Evolutionary conservation across 2,888 invertebrate genomes (phyloP).

Genomic region (Philhelius pedissequus): DNA sequence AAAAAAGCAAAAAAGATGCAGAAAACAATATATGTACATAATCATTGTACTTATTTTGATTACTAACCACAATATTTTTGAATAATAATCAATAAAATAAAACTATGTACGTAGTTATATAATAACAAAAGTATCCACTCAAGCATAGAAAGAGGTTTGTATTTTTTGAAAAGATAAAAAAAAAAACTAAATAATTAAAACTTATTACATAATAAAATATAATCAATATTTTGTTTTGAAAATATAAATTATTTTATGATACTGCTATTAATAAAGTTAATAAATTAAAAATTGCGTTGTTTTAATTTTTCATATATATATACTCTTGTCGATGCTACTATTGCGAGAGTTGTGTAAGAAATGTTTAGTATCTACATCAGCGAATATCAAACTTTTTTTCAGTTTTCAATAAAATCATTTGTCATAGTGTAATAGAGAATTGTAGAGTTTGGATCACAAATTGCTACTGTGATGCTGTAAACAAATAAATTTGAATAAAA

Average conservation of each 20-base stretch:
- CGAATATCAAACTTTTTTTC: neutral
- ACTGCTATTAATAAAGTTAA: constrained; percentile 52
- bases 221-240: neutral
- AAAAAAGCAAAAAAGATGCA: neutral
- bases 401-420: constrained; percentile 71
- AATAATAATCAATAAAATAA: neutral
- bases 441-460: constrained; percentile 79
- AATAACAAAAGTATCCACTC: constrained; percentile 28
- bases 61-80: neutral
- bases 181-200: constrained; percentile 1
- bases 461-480: constrained; percentile 74
- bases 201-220: neutral
- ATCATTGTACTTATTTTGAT: constrained; percentile 7
- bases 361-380: neutral
- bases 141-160: constrained; percentile 58
- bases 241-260: constrained; percentile 34
- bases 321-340: constrained; percentile 6
- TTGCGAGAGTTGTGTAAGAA: neutral
- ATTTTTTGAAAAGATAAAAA: constrained; percentile 48
- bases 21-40: constrained; percentile 1
- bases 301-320: neutral
- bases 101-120: neutral
- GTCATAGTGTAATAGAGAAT: constrained; percentile 79
- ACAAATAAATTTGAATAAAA: constrained; percentile 1
- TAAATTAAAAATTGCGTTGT: neutral